Percentiles rank a stretch among this genome's conserved stretches.
These are phyloP conservation scores for Cirrhinus mrigala DNA, from an alignment of 2,797 vertebrate species.

Conservation along the genomic window DNA sequence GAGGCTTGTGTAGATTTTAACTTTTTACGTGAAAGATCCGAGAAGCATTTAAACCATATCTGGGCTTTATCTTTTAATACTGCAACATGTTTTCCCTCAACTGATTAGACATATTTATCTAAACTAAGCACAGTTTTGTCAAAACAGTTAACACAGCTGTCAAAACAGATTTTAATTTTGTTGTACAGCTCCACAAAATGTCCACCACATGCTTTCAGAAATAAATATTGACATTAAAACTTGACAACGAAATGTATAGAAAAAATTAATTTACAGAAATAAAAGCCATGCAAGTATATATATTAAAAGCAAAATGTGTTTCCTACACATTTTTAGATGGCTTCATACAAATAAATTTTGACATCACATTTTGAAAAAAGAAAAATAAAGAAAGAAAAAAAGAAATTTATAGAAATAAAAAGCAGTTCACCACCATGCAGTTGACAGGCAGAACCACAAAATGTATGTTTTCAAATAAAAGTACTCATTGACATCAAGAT, in stretches of 20 bases:
- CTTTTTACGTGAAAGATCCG: not conserved
- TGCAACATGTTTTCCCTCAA: not conserved
- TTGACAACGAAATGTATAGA: too few relatives aligned
- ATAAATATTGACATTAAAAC: not conserved
- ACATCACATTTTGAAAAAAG: not conserved
- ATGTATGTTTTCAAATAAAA: not conserved
- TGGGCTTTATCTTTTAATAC: not conserved
- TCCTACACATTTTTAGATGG: not conserved
- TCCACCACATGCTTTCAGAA: too few relatives aligned
- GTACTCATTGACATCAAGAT: not conserved
- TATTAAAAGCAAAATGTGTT: too few relatives aligned
- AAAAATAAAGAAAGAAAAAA: too few relatives aligned
- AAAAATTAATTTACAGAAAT: too few relatives aligned
- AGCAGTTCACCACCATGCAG: too few relatives aligned
- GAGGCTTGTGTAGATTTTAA: not conserved
- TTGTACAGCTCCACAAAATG: not conserved
- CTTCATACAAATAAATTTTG: not conserved
- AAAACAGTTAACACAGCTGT: not conserved
- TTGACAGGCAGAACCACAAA: too few relatives aligned
- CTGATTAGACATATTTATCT: not conserved
- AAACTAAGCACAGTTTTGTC: not conserved
- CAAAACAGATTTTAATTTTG: not conserved
- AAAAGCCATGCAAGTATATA: too few relatives aligned
- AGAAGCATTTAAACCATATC: conserved; percentile 1
- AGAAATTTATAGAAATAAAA: too few relatives aligned